These are phyloP conservation scores for Eupsittula cactorum DNA, from an alignment of 2,113 vertebrate genomes.

Conservation along the genomic window DNA sequence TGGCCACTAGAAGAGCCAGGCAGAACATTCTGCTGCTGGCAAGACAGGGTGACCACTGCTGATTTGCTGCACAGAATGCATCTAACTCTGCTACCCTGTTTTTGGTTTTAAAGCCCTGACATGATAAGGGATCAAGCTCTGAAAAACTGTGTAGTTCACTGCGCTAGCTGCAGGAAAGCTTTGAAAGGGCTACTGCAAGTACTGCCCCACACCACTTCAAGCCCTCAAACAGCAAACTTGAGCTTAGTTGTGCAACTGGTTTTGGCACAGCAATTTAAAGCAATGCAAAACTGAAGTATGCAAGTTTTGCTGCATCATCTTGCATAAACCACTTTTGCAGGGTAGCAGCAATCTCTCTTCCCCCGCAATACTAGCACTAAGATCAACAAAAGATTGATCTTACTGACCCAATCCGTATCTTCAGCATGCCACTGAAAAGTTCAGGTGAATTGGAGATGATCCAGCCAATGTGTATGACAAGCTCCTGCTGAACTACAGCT, in stretches of 20 bases:
- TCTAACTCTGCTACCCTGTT: neutral
- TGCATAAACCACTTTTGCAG: neutral
- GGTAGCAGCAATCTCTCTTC: neutral
- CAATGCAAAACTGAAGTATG: neutral
- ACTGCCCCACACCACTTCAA: neutral
- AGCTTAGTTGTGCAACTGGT: neutral
- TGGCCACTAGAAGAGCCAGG: neutral
- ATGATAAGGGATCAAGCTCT: neutral
- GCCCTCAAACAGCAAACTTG: neutral
- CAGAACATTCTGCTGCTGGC: neutral
- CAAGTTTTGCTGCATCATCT: neutral
- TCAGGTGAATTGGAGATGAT: slow-evolving; percentile 96
- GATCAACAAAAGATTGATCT: neutral
- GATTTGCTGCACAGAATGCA: neutral
- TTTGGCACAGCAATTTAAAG: neutral
- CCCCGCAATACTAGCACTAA: neutral
- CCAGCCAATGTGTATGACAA: slow-evolving; percentile 98
- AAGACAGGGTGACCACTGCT: neutral
- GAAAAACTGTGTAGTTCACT: neutral
- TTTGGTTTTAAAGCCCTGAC: neutral
- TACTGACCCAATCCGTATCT: slow-evolving; percentile 93
- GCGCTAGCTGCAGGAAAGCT: neutral
- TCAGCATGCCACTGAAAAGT: slow-evolving; percentile 96
- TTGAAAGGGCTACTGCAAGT: neutral
- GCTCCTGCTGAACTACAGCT: slow-evolving; percentile 94